Conservation (phyloP, 2,797 vertebrate genomes). For the Leptatherina wallacei region DNA sequence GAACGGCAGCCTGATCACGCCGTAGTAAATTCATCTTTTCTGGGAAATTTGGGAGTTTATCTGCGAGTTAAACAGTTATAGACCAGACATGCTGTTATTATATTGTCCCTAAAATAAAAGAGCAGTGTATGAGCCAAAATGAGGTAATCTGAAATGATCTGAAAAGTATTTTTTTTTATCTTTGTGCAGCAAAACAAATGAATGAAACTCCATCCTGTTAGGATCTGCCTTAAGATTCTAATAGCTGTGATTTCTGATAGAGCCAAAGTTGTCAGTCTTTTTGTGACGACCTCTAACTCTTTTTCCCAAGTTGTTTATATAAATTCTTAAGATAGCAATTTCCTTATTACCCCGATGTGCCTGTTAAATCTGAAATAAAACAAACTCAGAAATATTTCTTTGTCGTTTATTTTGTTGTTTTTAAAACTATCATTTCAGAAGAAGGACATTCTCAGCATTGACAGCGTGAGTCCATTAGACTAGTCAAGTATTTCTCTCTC, state of each 20-base stretch:
- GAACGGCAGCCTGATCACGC: neutral
- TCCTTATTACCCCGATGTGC: neutral
- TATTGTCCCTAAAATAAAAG: neutral
- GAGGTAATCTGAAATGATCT: too few species aligned
- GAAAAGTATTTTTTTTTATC: too few species aligned
- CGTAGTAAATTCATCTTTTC: neutral
- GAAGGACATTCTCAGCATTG: neutral
- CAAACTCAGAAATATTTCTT: neutral
- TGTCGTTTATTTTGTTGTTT: neutral
- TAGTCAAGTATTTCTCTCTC: neutral
- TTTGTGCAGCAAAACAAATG: too few species aligned
- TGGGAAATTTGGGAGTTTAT: neutral
- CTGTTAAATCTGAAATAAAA: neutral
- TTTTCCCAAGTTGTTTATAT: neutral
- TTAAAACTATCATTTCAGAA: neutral
- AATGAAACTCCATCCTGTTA: neutral
- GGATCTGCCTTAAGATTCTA: neutral
- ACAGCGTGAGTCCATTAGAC: neutral
- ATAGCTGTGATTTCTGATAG: constrained; percentile 2
- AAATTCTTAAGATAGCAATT: too few species aligned
- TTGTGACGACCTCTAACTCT: neutral
- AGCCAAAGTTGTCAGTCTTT: constrained; percentile 1
- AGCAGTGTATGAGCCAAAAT: too few species aligned
- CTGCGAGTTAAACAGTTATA: neutral
- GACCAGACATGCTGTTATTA: too few species aligned